Evolutionary conservation across 1,140 invertebrate species (phyloP).

Genomic region (Temnothorax longispinosus): DNA sequence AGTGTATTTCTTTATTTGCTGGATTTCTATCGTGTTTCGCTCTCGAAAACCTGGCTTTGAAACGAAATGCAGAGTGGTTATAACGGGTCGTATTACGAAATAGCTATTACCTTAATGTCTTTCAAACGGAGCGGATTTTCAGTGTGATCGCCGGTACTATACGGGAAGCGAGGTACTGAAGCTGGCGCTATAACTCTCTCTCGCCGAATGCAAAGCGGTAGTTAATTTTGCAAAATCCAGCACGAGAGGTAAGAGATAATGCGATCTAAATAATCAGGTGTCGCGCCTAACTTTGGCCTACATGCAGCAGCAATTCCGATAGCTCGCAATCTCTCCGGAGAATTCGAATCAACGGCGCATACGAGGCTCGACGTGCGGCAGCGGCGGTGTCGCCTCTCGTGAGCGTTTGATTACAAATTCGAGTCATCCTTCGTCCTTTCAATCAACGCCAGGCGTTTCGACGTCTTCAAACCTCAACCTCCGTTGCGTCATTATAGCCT

Average conservation of each 20-base stretch:
- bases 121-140: constrained; percentile 52
- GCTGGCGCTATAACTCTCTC: constrained; percentile 32
- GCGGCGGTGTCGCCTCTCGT: constrained; percentile 27
- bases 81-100: constrained; percentile 32
- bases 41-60: not conserved
- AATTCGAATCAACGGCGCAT: constrained; percentile 55
- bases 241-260: constrained; percentile 52
- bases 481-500: constrained; percentile 40
- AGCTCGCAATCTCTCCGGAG: constrained; percentile 34
- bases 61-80: constrained; percentile 40
- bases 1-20: constrained; percentile 6
- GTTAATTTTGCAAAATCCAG: constrained; percentile 55
- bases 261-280: constrained; percentile 59
- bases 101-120: constrained; percentile 49
- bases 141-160: not conserved
- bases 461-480: constrained; percentile 51
- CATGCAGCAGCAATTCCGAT: constrained; percentile 52
- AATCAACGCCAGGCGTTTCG: constrained; percentile 61
- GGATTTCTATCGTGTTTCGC: not conserved
- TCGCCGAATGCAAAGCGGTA: constrained; percentile 40
- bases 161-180: constrained; percentile 5
- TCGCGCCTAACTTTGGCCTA: constrained; percentile 57
- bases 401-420: constrained; percentile 71
- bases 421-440: constrained; percentile 73
- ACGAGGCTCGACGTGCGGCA: constrained; percentile 32